Evolutionary conservation across 1,140 invertebrate genomes (phyloP).

Genomic region (Chironomus tepperi): DNA sequence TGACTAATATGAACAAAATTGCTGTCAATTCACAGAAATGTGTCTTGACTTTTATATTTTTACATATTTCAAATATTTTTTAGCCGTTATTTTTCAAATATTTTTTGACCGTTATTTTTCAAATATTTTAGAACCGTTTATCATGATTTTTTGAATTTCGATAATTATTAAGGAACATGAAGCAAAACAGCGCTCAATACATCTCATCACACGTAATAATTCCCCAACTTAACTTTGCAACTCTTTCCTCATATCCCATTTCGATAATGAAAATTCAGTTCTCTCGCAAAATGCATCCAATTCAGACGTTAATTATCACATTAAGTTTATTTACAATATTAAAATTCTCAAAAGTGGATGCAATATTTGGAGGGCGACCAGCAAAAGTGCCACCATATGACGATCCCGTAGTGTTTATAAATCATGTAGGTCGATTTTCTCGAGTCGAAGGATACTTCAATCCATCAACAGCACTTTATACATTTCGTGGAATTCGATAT

Average conservation of each 20-base stretch:
- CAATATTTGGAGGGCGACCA: slow-evolving; percentile 48
- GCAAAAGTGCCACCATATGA: slow-evolving; percentile 47
- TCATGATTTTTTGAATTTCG: too few relatives aligned
- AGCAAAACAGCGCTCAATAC: too few relatives aligned
- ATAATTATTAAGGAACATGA: too few relatives aligned
- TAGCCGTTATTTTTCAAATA: too few relatives aligned
- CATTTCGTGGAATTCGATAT: slow-evolving; percentile 60
- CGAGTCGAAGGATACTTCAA: slow-evolving; percentile 44
- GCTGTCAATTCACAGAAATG: too few relatives aligned
- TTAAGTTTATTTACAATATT: not conserved
- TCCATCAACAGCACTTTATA: slow-evolving; percentile 43
- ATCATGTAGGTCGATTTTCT: slow-evolving; percentile 44
- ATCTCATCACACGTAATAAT: too few relatives aligned
- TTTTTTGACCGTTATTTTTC: too few relatives aligned
- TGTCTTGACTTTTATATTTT: too few relatives aligned
- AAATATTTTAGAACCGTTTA: too few relatives aligned
- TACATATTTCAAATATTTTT: too few relatives aligned
- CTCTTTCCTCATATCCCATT: not conserved
- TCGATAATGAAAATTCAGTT: not conserved
- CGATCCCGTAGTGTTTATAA: slow-evolving; percentile 49
- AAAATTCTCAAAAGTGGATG: slow-evolving; percentile 36
- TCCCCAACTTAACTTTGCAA: too few relatives aligned
- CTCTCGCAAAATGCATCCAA: not conserved
- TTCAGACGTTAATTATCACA: not conserved
- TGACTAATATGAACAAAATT: too few relatives aligned